These are phyloP conservation scores for Palythoa grandis DNA, from an alignment of 92 coral and sea anemone genomes.

Conservation along the genomic window DNA sequence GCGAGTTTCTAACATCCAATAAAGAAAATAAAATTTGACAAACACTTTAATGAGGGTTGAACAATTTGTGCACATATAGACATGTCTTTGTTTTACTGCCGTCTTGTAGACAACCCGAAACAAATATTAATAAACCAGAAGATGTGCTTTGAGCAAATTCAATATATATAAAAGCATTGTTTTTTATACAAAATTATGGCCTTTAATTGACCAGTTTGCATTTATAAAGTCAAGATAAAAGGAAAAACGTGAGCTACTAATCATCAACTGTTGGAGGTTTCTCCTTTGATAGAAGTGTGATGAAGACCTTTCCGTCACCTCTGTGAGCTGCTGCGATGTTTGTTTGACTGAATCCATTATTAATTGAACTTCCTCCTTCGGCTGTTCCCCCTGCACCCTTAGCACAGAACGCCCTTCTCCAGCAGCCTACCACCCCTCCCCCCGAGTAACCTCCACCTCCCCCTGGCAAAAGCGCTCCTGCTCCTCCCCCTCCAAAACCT, in stretches of 20 bases:
- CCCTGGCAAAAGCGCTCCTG: conserved; percentile 93
- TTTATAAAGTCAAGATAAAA: neutral
- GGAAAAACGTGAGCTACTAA: neutral
- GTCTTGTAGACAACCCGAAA: no score
- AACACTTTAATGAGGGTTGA: no score
- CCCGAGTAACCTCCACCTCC: conserved; percentile 98
- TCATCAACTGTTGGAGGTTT: conserved; percentile 19
- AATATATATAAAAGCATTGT: no score
- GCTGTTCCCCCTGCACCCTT: conserved; percentile 79
- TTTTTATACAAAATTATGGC: neutral
- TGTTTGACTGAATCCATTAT: conserved; percentile 70
- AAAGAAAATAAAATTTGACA: no score
- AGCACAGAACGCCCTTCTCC: conserved; percentile 65
- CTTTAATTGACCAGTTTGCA: neutral
- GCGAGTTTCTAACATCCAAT: no score
- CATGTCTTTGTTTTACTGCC: no score
- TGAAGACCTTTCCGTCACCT: conserved; percentile 80
- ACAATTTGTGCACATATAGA: no score
- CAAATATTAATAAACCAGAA: no score
- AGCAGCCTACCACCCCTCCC: conserved; percentile 90
- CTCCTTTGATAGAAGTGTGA: conserved; percentile 71
- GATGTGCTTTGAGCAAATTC: no score
- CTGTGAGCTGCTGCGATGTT: conserved; percentile 63
- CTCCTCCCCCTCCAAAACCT: conserved; percentile 99
- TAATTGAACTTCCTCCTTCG: conserved; percentile 87